Conservation (phyloP, 2,113 vertebrate genomes). For the Xiphophorus couchianus region DNA sequence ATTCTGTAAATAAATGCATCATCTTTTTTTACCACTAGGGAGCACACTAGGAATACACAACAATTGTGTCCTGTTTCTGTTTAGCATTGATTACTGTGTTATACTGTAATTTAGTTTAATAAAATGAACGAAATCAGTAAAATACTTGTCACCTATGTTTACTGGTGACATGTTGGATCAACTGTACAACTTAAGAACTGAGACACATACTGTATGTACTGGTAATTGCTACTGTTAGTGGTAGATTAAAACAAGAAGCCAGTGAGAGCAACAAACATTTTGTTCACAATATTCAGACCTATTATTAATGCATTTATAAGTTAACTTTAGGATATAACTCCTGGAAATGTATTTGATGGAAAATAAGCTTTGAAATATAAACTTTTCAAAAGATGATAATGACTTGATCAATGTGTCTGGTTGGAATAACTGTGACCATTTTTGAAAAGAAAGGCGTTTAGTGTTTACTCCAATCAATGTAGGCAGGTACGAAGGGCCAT, state of each 20-base stretch:
- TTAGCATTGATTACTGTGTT: conserved; percentile 47
- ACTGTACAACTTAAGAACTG: conserved; percentile 17
- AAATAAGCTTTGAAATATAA: no score
- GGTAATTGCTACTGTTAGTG: conserved; percentile 40
- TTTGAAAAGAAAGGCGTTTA: not conserved
- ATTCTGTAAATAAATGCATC: not conserved
- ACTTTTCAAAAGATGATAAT: not conserved
- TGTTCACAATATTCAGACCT: not conserved
- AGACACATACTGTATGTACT: conserved; percentile 26
- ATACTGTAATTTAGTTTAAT: conserved; percentile 39
- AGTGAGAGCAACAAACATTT: not conserved
- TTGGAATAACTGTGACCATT: not conserved
- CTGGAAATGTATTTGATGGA: no score
- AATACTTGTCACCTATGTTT: not conserved
- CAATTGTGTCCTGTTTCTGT: not conserved
- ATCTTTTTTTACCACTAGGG: conserved; percentile 21
- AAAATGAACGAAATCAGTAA: not conserved
- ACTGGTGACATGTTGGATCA: conserved; percentile 25
- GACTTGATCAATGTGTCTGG: not conserved
- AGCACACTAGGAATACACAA: conserved; percentile 17
- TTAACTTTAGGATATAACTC: no score
- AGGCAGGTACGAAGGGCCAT: no score
- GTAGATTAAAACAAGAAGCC: not conserved
- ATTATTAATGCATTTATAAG: not conserved
- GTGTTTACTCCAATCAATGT: no score